Percentiles rank a stretch among this genome's conserved stretches.
phyloP scores from a whole-genome alignment of 2,888 invertebrate genomes.

The Arrhopalites spinosus region DNA sequence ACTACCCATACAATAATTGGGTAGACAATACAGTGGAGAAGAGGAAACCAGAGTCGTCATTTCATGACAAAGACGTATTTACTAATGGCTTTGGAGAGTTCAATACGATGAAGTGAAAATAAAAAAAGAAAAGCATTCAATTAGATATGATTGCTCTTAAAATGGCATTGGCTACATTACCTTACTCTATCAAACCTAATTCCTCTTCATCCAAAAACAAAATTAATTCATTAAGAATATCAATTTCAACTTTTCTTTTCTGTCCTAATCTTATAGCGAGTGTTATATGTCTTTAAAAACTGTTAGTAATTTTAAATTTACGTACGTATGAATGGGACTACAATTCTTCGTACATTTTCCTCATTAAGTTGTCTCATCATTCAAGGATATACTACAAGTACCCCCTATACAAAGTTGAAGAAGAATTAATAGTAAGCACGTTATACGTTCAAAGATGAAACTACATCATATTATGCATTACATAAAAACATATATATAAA shows the following conservation, averaged over 20 bases:
- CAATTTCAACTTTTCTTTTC: background rate
- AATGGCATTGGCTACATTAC: background rate
- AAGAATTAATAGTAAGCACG: background rate
- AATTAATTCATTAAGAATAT: too few relatives aligned
- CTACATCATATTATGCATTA: background rate
- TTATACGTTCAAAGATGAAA: background rate
- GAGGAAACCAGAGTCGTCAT: constrained; percentile 55
- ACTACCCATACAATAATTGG: constrained; percentile 43
- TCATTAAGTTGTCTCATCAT: background rate
- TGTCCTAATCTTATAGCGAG: background rate
- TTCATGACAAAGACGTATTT: constrained; percentile 54
- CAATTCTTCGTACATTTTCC: background rate
- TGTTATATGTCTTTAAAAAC: background rate
- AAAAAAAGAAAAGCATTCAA: background rate
- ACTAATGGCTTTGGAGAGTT: constrained; percentile 55
- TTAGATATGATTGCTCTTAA: background rate
- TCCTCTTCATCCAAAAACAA: background rate
- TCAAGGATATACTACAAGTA: background rate
- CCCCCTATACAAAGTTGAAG: background rate
- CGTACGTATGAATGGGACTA: background rate
- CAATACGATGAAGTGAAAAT: constrained; percentile 54
- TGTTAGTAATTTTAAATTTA: too few relatives aligned
- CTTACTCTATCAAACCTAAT: background rate
- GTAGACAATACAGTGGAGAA: constrained; percentile 38
- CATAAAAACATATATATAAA: background rate